Base-by-base conservation (phyloP, 2,888 invertebrate species). In the Anorthoa munda region DNA sequence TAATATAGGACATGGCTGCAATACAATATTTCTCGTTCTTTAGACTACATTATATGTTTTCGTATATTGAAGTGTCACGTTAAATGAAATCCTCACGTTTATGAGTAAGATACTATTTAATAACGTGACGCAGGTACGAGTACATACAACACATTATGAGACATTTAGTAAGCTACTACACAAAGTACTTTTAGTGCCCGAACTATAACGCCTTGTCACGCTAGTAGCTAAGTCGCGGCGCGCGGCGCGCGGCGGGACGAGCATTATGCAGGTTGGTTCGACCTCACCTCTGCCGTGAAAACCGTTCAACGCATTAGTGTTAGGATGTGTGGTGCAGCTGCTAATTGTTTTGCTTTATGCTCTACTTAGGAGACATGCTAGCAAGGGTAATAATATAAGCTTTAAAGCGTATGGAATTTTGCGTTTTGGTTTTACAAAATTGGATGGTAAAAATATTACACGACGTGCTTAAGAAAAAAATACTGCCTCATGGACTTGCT, bases 321-420 rank as follows among this genome's bases (percentile, higher is more conserved):
- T 26, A 17, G 58, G 63, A n/a, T 23, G 23, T 45, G 48, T 15
- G 53, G 23, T 66, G 53, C 66, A 45, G 48, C 45, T 18, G 73
- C 50, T n/a, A 72, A 66, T 55, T 77, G 48, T 2, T 2, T 46
- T 48, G 58, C 58, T 39, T 63, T 50, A 13, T 72, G 58, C 39
- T 21, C 13, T 50, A 18, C 55, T 50, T 50, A 18, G 26, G 9
- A n/a, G 21, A 17, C 53, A 23, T 53, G 31, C 51, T 31, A 15
- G 31, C 53, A 17, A 26, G 13, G 12, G n/a, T 39, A 72, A 39
- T 45, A 18, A 23, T 48, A 48, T 48, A n/a, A 56, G 39, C 45
- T 50, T 45, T 50, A 26, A 21, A 26, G 18, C 48, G 9, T 2
- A 15, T 13, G 18, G 26, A 48, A 66, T 26, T 23, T 53, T 1